phyloP scores from a whole-genome alignment of 2,888 invertebrate genomes.

The Parnassius apollo region DNA sequence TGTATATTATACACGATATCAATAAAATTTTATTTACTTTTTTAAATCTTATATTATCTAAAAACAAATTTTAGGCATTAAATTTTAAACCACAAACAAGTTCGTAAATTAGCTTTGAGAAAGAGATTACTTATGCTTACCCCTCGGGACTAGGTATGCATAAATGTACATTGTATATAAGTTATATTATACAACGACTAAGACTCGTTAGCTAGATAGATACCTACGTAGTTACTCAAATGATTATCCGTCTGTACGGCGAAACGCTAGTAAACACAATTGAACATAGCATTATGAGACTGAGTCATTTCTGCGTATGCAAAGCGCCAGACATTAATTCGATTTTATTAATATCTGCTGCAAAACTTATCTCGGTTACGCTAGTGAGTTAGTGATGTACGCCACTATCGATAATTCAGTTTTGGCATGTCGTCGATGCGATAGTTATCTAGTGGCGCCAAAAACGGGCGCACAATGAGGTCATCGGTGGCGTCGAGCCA shows the following conservation, averaged over 20 bases:
- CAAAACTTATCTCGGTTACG: slow-evolving; percentile 15
- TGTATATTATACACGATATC: not conserved
- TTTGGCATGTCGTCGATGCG: slow-evolving; percentile 71
- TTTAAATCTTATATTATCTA: too few relatives aligned
- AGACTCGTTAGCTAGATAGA: slow-evolving; percentile 5
- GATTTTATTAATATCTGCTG: slow-evolving; percentile 31
- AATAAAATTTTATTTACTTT: not conserved
- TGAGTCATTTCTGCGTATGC: slow-evolving; percentile 24
- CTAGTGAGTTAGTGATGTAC: slow-evolving; percentile 44
- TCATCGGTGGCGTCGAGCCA: slow-evolving; percentile 71
- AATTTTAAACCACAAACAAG: too few relatives aligned
- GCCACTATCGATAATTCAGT: slow-evolving; percentile 52
- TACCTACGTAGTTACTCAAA: slow-evolving; percentile 1
- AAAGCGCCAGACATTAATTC: slow-evolving; percentile 32
- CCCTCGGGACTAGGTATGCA: too few relatives aligned
- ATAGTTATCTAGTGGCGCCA: slow-evolving; percentile 72
- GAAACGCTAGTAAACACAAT: slow-evolving; percentile 19
- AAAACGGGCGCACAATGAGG: slow-evolving; percentile 71
- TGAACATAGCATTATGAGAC: slow-evolving; percentile 12
- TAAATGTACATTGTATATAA: too few relatives aligned
- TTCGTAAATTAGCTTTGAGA: too few relatives aligned
- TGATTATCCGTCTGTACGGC: slow-evolving; percentile 12
- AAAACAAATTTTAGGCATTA: too few relatives aligned
- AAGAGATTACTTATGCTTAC: too few relatives aligned
- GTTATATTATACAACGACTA: not conserved